A percentile compares a stretch with the other conserved stretches of the same genome.
Conservation (phyloP, 1,140 invertebrate species). For the Argopecten irradians region DNA sequence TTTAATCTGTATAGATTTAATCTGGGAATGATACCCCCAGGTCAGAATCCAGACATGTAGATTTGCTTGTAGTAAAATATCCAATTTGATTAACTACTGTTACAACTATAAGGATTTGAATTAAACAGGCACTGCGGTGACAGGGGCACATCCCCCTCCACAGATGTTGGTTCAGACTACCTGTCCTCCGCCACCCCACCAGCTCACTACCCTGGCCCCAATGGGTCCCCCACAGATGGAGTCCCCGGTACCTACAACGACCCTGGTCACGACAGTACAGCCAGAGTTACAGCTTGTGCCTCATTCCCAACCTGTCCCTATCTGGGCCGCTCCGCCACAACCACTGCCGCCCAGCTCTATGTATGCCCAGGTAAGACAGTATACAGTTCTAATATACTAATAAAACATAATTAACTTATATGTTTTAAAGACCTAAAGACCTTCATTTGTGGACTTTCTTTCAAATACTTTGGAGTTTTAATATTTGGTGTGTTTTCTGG, state of each 20-base stretch:
- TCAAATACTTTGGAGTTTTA: too few relatives aligned
- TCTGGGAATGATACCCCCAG: too few relatives aligned
- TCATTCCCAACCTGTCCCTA: conserved; percentile 39
- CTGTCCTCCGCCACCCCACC: conserved; percentile 46
- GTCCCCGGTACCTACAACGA: conserved; percentile 33
- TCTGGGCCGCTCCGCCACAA: conserved; percentile 18
- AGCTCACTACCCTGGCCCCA: conserved; percentile 37
- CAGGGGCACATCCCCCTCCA: conserved; percentile 48
- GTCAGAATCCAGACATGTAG: too few relatives aligned
- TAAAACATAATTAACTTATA: too few relatives aligned
- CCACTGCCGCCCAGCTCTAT: not conserved
- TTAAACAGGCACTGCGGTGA: conserved; percentile 16
- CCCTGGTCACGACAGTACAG: conserved; percentile 48
- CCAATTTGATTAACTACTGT: too few relatives aligned
- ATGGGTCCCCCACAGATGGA: conserved; percentile 50
- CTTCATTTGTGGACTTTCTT: too few relatives aligned
- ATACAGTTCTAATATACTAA: too few relatives aligned
- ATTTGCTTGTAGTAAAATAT: too few relatives aligned
- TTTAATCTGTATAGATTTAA: too few relatives aligned
- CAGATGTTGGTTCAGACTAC: conserved; percentile 54
- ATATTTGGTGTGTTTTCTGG: too few relatives aligned
- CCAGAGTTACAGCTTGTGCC: conserved; percentile 56
- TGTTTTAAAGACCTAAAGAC: too few relatives aligned
- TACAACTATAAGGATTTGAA: not conserved
- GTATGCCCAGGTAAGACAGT: not conserved